phyloP scores from a whole-genome alignment of 30 jellyfish, hydroid and myxozoan genomes.

The Aurelia aurita complex sp. Pacific region DNA sequence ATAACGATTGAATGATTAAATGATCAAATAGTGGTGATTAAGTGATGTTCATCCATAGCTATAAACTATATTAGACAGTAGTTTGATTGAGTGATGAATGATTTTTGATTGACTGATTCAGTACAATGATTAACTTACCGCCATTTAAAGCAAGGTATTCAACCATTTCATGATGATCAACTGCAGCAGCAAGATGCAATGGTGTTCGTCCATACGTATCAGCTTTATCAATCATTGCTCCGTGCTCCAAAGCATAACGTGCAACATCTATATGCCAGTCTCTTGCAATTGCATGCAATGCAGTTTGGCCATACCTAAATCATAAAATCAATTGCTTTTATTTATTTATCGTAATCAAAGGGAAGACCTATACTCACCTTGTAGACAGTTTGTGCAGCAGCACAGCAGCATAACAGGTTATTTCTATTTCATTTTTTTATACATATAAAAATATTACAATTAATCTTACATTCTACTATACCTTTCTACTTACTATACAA shows the following conservation, averaged over 20 bases:
- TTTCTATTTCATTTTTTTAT: too few relatives aligned
- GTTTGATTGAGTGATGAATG: too few relatives aligned
- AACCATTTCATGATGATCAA: constrained; percentile 72
- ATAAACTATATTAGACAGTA: too few relatives aligned
- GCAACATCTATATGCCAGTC: constrained; percentile 91
- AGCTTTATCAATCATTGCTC: constrained; percentile 63
- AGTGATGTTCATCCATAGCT: too few relatives aligned
- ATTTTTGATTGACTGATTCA: too few relatives aligned
- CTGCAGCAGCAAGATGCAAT: constrained; percentile 79
- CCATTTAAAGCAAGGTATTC: constrained; percentile 73
- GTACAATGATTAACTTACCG: constrained; percentile 32
- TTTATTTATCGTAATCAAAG: neutral
- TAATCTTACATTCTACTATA: too few relatives aligned
- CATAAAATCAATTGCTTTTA: neutral
- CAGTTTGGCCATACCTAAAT: constrained; percentile 78
- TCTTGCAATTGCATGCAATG: constrained; percentile 73
- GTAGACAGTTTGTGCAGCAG: too few relatives aligned
- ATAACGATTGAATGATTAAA: too few relatives aligned
- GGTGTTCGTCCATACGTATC: constrained; percentile 87
- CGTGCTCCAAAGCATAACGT: constrained; percentile 46
- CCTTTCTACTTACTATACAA: too few relatives aligned
- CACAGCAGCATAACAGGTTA: too few relatives aligned
- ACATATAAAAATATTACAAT: too few relatives aligned
- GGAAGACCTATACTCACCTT: neutral
- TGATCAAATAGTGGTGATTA: too few relatives aligned